Conservation (phyloP, 1,140 invertebrate genomes). For the Cheumatopsyche charites region DNA sequence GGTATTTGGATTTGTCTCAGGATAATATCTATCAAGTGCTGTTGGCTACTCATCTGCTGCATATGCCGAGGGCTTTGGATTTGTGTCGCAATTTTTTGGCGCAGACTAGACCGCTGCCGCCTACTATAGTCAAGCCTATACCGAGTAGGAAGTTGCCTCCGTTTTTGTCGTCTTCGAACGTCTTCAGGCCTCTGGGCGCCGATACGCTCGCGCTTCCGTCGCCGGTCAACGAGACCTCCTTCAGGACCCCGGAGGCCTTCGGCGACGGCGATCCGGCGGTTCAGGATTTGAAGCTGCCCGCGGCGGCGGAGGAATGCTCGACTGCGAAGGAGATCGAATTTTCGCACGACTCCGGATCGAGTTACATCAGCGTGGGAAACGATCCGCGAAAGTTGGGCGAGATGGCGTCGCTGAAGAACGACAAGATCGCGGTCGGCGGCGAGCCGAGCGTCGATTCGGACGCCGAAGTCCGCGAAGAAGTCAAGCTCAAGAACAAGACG, state of each 20-base stretch:
- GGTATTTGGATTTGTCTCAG: constrained; percentile 71
- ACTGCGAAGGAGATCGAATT: not conserved
- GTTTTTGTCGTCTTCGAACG: constrained; percentile 52
- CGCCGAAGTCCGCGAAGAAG: not conserved
- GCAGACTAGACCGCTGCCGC: constrained; percentile 51
- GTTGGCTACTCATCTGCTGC: constrained; percentile 74
- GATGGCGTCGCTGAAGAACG: constrained; percentile 42
- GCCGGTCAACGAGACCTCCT: constrained; percentile 53
- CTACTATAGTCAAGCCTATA: constrained; percentile 54
- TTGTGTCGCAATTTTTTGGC: constrained; percentile 61
- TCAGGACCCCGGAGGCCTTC: not conserved
- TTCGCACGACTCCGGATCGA: constrained; percentile 1
- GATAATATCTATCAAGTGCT: constrained; percentile 77
- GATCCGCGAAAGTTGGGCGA: constrained; percentile 17
- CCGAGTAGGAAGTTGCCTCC: constrained; percentile 51
- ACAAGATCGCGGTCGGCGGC: constrained; percentile 17
- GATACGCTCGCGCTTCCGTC: constrained; percentile 50
- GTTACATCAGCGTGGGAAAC: constrained; percentile 34
- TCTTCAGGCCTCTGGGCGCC: constrained; percentile 39
- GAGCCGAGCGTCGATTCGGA: not conserved
- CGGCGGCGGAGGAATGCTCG: too few species aligned
- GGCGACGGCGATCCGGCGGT: constrained; percentile 8
- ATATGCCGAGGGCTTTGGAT: constrained; percentile 76
- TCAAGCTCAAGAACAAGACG: constrained; percentile 15
- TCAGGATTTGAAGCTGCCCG: not conserved